Evolutionary conservation across 2,113 vertebrate genomes (phyloP).

Genomic region (Gopherus evgoodei): DNA sequence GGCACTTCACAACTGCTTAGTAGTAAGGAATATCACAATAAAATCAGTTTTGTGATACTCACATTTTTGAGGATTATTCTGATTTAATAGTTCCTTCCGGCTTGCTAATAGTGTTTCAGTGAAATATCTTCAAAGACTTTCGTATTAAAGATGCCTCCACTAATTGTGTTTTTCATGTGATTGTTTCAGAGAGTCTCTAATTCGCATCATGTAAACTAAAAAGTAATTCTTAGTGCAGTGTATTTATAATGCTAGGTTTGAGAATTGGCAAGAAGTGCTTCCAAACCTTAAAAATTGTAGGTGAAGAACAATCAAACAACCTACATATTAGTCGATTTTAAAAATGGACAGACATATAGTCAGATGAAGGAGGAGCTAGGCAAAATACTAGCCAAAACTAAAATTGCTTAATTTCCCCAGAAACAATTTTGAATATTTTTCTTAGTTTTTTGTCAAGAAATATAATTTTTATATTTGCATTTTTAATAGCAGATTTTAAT

Average conservation of each 20-base stretch:
- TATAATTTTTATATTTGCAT: too few relatives aligned
- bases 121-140: neutral
- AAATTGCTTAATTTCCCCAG: neutral
- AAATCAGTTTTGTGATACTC: neutral
- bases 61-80: neutral
- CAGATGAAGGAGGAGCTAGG: neutral
- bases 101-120: neutral
- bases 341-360: neutral
- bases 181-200: neutral
- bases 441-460: too few relatives aligned
- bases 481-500: too few relatives aligned
- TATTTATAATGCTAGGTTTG: neutral
- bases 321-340: neutral
- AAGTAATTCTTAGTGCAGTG: neutral
- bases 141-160: neutral
- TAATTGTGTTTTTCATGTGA: neutral
- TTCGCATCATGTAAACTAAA: neutral
- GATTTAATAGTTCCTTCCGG: neutral
- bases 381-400: neutral
- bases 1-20: slow-evolving; percentile 27
- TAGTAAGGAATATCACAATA: neutral
- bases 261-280: neutral
- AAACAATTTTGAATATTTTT: neutral
- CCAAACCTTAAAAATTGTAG: neutral
- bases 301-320: neutral